Conservation (phyloP, 2,113 vertebrate genomes). For the Stegostoma tigrinum region DNA sequence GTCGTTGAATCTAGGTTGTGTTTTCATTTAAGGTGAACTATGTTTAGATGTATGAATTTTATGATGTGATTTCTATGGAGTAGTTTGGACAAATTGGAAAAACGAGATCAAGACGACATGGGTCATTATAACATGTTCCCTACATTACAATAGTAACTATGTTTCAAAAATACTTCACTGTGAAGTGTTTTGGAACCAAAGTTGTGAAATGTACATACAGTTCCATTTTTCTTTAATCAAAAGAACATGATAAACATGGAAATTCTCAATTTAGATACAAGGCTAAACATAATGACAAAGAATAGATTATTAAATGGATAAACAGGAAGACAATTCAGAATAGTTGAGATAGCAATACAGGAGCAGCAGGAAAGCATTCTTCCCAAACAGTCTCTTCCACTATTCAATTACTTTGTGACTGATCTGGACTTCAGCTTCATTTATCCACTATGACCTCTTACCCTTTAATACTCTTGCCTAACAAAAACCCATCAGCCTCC, state of each 20-base stretch:
- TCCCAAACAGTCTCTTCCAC: not conserved
- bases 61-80: not conserved
- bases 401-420: not conserved
- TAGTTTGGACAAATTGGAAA: not conserved
- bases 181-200: not conserved
- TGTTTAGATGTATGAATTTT: not conserved
- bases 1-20: not conserved
- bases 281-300: not conserved
- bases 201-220: not conserved
- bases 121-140: not conserved
- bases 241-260: not conserved
- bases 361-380: not conserved
- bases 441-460: not conserved
- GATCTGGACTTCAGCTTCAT: not conserved
- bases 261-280: not conserved
- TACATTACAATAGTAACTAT: not conserved
- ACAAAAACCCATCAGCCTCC: not conserved
- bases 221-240: not conserved
- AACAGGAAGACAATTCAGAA: not conserved
- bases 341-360: not conserved
- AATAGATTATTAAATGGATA: not conserved
- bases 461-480: not conserved
- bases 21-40: not conserved
- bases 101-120: not conserved
- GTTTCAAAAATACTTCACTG: not conserved